phyloP scores from a whole-genome alignment of 2,113 vertebrate genomes.

The Okapia johnstoni region DNA sequence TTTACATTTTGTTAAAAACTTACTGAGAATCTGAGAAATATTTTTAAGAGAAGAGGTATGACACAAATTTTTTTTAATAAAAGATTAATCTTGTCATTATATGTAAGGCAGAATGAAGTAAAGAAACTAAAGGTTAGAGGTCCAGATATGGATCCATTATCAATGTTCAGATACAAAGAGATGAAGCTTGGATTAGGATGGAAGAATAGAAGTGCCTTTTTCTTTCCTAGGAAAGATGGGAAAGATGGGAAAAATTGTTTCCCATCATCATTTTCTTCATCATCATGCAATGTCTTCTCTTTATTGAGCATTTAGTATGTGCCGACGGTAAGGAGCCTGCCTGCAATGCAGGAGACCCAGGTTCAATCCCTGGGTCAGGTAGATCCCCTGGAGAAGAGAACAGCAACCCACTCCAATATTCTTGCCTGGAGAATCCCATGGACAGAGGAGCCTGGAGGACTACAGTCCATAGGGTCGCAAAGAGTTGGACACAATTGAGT shows the following conservation, averaged over 20 bases:
- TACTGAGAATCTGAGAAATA: background rate
- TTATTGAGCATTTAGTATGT: background rate
- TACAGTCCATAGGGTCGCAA: background rate
- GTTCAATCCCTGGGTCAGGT: background rate
- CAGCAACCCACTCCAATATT: background rate
- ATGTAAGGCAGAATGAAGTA: background rate
- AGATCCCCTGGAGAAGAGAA: background rate
- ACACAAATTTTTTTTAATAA: background rate
- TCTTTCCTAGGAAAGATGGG: background rate
- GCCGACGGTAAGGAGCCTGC: background rate
- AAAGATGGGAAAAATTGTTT: background rate
- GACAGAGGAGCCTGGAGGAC: background rate
- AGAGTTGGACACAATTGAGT: background rate
- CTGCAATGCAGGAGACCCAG: background rate
- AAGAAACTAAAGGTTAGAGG: background rate
- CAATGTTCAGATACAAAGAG: background rate
- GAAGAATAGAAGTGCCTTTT: background rate
- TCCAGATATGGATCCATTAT: background rate
- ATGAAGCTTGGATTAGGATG: background rate
- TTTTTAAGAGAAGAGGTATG: background rate
- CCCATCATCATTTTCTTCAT: background rate
- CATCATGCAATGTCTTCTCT: background rate
- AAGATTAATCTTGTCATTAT: background rate
- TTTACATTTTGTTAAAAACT: background rate
- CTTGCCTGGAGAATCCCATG: background rate